phyloP scores from a whole-genome alignment of 2,888 invertebrate genomes.

The Dione juno region DNA sequence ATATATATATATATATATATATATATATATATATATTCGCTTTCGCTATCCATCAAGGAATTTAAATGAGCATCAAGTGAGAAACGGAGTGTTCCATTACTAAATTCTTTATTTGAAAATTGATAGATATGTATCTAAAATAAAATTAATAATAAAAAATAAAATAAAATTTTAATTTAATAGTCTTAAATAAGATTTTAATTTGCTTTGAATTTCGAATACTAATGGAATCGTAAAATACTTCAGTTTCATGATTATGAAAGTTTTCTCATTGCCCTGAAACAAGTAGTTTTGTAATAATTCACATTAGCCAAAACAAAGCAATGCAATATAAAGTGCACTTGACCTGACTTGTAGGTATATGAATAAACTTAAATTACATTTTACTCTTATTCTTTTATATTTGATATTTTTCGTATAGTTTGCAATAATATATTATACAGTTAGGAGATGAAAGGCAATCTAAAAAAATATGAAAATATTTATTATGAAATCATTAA shows the following conservation, averaged over 20 bases:
- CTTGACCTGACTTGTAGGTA: slow-evolving; percentile 58
- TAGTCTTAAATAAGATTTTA: background rate
- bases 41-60: no score
- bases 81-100: no score
- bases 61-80: no score
- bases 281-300: slow-evolving; percentile 72
- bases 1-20: no score
- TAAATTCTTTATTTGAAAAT: no score
- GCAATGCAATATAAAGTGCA: slow-evolving; percentile 63
- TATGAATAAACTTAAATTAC: slow-evolving; percentile 49
- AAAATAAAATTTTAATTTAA: background rate
- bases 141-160: background rate
- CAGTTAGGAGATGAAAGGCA: no score
- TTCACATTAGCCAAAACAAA: slow-evolving; percentile 76
- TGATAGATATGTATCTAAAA: no score
- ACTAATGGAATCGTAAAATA: background rate
- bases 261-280: slow-evolving; percentile 72
- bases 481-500: no score
- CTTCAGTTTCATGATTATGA: slow-evolving; percentile 55
- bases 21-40: no score
- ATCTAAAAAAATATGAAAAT: no score
- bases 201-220: background rate
- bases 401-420: background rate
- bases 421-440: background rate
- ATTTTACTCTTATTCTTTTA: slow-evolving; percentile 2